These are phyloP conservation scores for Eumacrocentrus americanus DNA, from an alignment of 2,888 invertebrate species.

Conservation along the genomic window DNA sequence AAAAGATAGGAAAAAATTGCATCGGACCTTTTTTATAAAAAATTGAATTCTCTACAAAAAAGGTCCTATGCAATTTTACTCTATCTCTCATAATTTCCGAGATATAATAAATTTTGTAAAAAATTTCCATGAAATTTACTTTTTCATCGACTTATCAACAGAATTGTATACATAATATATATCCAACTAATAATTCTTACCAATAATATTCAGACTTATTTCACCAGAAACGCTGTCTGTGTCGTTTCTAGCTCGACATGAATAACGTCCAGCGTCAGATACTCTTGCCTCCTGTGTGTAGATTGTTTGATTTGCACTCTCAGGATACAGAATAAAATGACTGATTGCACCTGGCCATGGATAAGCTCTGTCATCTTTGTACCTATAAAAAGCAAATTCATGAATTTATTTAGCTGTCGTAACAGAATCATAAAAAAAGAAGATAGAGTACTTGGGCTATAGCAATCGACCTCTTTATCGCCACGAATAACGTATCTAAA, in stretches of 20 bases:
- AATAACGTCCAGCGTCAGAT: conserved; percentile 76
- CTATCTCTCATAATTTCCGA: too few species aligned
- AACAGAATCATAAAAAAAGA: too few species aligned
- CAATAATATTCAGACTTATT: conserved; percentile 71
- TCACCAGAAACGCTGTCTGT: conserved; percentile 71
- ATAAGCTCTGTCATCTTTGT: conserved; percentile 75
- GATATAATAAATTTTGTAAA: too few species aligned
- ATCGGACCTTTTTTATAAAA: too few species aligned
- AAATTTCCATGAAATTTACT: not conserved
- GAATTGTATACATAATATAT: not conserved
- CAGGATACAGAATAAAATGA: conserved; percentile 75
- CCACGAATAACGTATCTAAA: conserved; percentile 30
- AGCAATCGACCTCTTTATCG: conserved; percentile 37
- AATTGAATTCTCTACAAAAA: too few species aligned
- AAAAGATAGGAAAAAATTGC: too few species aligned
- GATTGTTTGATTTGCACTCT: conserved; percentile 80
- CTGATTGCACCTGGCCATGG: conserved; percentile 78
- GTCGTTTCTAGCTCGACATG: conserved; percentile 75
- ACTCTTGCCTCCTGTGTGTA: conserved; percentile 71
- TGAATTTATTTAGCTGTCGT: too few species aligned
- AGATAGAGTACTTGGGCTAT: not conserved
- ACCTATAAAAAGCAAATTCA: conserved; percentile 66
- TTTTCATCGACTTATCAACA: not conserved
- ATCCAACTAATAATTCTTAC: conserved; percentile 62
- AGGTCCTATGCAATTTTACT: too few species aligned